These are phyloP conservation scores for Platypus cylindrus DNA, from an alignment of 2,888 invertebrate genomes.

Conservation along the genomic window DNA sequence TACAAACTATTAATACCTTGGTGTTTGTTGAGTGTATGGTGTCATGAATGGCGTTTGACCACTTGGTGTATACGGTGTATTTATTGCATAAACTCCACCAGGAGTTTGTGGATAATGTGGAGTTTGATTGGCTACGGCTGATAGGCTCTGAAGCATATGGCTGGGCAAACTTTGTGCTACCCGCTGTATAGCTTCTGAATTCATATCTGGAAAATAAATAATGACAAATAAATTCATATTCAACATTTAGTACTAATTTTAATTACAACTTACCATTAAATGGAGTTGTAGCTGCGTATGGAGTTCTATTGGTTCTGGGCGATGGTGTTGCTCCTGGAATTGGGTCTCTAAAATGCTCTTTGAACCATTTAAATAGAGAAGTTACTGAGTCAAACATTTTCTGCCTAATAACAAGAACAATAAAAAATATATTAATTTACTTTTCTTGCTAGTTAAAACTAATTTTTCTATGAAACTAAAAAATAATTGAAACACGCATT, in stretches of 20 bases:
- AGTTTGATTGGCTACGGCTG: slow-evolving; percentile 58
- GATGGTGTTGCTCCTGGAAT: slow-evolving; percentile 62
- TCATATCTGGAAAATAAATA: slow-evolving; percentile 36
- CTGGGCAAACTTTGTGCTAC: slow-evolving; percentile 58
- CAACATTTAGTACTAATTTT: not conserved
- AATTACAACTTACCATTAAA: slow-evolving; percentile 5
- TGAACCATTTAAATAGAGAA: slow-evolving; percentile 87
- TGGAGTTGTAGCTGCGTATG: slow-evolving; percentile 17
- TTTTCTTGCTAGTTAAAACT: too few relatives aligned
- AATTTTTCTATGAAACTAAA: too few relatives aligned
- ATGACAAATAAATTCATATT: slow-evolving; percentile 3
- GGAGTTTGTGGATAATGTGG: slow-evolving; percentile 64
- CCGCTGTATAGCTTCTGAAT: slow-evolving; percentile 54
- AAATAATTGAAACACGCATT: too few relatives aligned
- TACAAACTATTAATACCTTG: slow-evolving; percentile 41
- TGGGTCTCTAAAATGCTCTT: slow-evolving; percentile 92
- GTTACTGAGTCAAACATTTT: slow-evolving; percentile 76
- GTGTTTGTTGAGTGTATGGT: slow-evolving; percentile 62
- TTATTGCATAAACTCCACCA: slow-evolving; percentile 48
- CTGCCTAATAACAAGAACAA: too few relatives aligned
- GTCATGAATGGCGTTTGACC: slow-evolving; percentile 92
- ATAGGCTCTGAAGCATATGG: slow-evolving; percentile 57
- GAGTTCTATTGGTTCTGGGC: slow-evolving; percentile 40
- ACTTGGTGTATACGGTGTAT: slow-evolving; percentile 74
- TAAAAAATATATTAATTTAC: too few relatives aligned